Base-by-base conservation (phyloP, 1,140 invertebrate species). In the Coenobita brevimanus region DNA sequence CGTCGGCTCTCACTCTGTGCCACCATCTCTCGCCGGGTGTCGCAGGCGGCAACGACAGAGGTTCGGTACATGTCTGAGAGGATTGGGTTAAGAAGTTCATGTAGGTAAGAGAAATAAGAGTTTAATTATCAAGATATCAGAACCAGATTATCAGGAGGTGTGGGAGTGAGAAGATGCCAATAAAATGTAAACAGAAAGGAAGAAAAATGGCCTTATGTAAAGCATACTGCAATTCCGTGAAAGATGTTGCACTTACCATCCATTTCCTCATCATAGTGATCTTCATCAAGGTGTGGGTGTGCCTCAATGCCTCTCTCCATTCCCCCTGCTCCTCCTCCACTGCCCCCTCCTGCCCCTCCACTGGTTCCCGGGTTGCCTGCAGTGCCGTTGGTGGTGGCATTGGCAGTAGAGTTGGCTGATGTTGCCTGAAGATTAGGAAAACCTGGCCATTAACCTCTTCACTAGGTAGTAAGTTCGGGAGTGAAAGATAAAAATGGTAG, bases 1-100 rank as follows among this genome's bases (percentile, higher is more conserved):
- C 98, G 94, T 89, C 98, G 97, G 50, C 98, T 93, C 93, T 99
- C 97, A 36, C 80, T 73, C 46, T 83, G 76, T 1, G 88, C 88
- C 15, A 89, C 82, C 24, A 89, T 43, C 90, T 78, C 89, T n/a
- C 84, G 84, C 27, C 79, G 81, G 17, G 62, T 89, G 57, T 81
- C 76, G 0, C 73, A 78, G 88, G 41, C 46, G 82, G 80, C 15
- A 43, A 27, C 38, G 71, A 62, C 57, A 4, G 36, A 27, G 27
- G 38, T 36, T 64, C 76, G 86, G 30, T 50, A 41, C 2, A 6
- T 10, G 10, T 30, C n/a, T 1, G 24, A 30, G 64, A 62, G 0
- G 27, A 24, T 3, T 43, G 2, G 2, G 17, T 21, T 71, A 21
- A 73, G 3, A 73, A 36, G 36, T 21, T 0, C 24, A 1, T 2